Evolutionary conservation across 2,113 vertebrate species (phyloP).

Genomic region (Notechis scutatus): DNA sequence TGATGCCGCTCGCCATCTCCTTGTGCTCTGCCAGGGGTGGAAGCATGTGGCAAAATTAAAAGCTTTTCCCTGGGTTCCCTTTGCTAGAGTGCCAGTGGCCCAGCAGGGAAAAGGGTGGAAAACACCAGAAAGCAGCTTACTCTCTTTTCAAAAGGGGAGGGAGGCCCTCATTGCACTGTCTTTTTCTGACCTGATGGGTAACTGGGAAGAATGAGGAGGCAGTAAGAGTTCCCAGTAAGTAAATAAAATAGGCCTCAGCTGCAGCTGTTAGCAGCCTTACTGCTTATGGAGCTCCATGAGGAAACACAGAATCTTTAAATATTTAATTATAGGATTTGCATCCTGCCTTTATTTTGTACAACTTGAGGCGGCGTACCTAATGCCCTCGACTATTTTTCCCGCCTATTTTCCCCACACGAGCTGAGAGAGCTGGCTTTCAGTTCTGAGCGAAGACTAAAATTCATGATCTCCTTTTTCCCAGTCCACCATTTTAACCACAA

Average conservation of each 20-base stretch:
- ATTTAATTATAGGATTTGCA: background rate
- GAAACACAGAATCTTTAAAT: background rate
- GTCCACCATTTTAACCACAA: background rate
- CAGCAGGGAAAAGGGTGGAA: background rate
- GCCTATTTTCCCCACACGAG: background rate
- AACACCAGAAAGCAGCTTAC: background rate
- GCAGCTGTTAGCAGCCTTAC: background rate
- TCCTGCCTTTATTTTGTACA: background rate
- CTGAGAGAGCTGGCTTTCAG: background rate
- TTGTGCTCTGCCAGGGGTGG: slow-evolving; percentile 67
- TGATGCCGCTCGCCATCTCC: slow-evolving; percentile 73
- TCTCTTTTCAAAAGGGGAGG: background rate
- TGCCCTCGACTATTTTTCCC: background rate
- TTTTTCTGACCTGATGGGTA: background rate
- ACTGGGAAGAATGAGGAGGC: background rate
- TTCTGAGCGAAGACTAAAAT: background rate
- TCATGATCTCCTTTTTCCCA: background rate
- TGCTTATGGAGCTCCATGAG: background rate
- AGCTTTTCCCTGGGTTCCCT: background rate
- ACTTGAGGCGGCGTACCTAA: background rate
- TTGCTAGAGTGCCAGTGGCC: background rate
- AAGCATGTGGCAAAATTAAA: background rate
- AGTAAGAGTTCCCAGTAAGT: background rate
- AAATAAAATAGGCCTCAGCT: background rate
- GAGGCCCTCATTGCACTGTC: background rate